Base-by-base conservation (phyloP, 1,140 invertebrate genomes). In the Drosophila saltans region DNA sequence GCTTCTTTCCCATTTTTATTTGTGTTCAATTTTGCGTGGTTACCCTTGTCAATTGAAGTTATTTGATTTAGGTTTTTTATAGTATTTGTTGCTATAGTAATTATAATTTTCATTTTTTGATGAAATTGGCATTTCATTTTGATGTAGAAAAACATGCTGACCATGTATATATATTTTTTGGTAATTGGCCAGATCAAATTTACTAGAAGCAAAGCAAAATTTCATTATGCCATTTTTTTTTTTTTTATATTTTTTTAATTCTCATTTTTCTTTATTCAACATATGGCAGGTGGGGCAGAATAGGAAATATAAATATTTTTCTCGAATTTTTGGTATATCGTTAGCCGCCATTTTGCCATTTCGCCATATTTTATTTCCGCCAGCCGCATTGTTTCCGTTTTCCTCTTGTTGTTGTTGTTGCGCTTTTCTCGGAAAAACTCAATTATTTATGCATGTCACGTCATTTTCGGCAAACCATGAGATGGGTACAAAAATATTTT, bases 371-470 rank as follows among this genome's bases (percentile, higher is more conserved):
- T 83, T 77, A 82, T 82, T 88, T 75, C 83, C 80, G 80, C 58
- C 70, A 72, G 70, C 45, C 45, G 61, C 55, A 59, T n/a, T 83
- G 61, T 71, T 66, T 80, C 45, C 45, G 66, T 64, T 57, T 56
- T 70, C 57, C 57, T 30, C 33, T 52, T 68, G 21, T 40, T 64
- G 69, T 55, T 85, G 68, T 64, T 68, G 77, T 66, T 59, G 75
- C 58, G 75, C 41, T 78, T 78, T 78, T 78, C 63, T 70, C 76
- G 79, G 45, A 52, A 83, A 78, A 83, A 83, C 80, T 83, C 80
- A 83, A 83, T 83, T 83, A 83, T 83, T 83, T 83, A 83, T 83
- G 80, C 80, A 83, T 83, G 80, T 83, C 80, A 83, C 80, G 80
- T 83, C 74, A 83, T 83, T 83, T 79, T 83, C 72, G 69, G 60